phyloP scores from a whole-genome alignment of 2,797 vertebrate genomes.

The Pantherophis vulpinus region DNA sequence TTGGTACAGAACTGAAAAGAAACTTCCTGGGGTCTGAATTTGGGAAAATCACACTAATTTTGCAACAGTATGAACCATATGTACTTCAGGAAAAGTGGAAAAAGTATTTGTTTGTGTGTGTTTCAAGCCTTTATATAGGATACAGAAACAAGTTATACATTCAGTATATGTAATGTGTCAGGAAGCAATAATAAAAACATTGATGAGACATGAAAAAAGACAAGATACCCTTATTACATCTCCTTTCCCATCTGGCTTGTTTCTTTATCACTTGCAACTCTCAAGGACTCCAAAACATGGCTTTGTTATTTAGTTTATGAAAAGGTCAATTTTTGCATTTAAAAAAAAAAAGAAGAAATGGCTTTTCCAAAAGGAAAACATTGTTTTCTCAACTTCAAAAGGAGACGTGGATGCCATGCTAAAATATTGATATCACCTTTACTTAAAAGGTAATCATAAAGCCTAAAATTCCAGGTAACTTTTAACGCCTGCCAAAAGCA shows the following conservation, averaged over 20 bases:
- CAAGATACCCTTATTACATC: neutral
- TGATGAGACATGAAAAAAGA: neutral
- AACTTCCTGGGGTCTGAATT: neutral
- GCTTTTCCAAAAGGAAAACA: neutral
- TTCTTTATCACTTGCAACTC: neutral
- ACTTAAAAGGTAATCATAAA: neutral
- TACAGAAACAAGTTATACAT: neutral
- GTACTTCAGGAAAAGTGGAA: neutral
- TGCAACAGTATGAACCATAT: neutral
- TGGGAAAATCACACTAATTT: neutral
- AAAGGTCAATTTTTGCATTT: neutral
- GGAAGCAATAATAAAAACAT: neutral
- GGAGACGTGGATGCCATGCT: neutral
- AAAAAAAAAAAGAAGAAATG: neutral
- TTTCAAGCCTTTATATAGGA: neutral
- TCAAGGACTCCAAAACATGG: neutral
- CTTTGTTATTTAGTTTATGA: neutral
- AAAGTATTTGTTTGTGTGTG: neutral
- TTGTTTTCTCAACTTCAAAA: neutral
- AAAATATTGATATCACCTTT: neutral
- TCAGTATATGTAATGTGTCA: neutral
- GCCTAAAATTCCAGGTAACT: neutral
- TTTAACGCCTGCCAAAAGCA: neutral
- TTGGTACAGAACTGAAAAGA: neutral
- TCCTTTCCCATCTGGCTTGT: neutral